A percentile compares a stretch with the other conserved stretches of the same genome.
phyloP scores from a whole-genome alignment of 2,888 invertebrate species.

The Argyresthia goedartella region DNA sequence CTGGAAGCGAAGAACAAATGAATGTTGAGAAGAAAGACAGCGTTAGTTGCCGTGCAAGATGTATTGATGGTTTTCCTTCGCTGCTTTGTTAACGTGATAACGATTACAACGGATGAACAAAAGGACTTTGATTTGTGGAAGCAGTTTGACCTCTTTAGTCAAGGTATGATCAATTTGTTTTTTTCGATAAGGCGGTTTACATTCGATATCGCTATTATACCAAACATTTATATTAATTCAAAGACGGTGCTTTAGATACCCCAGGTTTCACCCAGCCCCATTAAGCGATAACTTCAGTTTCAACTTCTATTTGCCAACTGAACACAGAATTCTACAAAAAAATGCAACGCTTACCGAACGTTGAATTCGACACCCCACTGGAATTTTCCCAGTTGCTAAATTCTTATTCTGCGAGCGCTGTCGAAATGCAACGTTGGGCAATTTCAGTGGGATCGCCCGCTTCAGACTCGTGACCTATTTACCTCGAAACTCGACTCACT shows the following conservation, averaged over 20 bases:
- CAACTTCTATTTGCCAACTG: too few relatives aligned
- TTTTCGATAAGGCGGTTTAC: too few relatives aligned
- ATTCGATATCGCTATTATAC: too few relatives aligned
- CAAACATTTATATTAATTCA: too few relatives aligned
- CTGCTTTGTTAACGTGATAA: slow-evolving; percentile 15
- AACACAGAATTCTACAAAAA: too few relatives aligned
- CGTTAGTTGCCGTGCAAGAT: not conserved
- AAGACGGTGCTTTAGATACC: too few relatives aligned
- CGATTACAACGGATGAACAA: slow-evolving; percentile 11
- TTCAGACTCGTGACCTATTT: not conserved
- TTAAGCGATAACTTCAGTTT: too few relatives aligned
- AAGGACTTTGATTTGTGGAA: slow-evolving; percentile 28
- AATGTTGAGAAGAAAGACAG: not conserved
- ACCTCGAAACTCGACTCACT: not conserved
- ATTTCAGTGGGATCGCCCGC: not conserved
- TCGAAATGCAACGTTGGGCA: not conserved
- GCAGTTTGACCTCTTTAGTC: slow-evolving; percentile 26
- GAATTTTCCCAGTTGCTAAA: not conserved
- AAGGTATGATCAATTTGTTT: not conserved
- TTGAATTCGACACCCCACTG: not conserved
- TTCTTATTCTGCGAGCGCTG: not conserved
- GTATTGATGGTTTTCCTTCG: not conserved
- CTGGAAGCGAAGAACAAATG: not conserved
- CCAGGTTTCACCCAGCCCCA: too few relatives aligned
- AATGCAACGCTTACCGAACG: too few relatives aligned